These are phyloP conservation scores for Phycodurus eques DNA, from an alignment of 2,113 vertebrate species.

Conservation along the genomic window DNA sequence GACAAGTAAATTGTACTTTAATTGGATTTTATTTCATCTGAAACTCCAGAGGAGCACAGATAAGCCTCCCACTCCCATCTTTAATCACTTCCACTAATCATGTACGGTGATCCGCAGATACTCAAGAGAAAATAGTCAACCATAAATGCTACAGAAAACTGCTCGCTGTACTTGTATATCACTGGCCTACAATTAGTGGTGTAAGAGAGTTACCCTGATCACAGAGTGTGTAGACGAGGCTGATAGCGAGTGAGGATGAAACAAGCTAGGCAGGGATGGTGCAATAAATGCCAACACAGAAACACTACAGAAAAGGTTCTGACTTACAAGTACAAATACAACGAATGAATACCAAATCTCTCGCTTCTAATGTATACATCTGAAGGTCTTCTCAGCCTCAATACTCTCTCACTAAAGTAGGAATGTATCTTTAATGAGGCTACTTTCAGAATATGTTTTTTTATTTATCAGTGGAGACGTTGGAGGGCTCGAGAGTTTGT, in stretches of 20 bases:
- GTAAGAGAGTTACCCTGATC: conserved; percentile 47
- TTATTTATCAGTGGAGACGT: not conserved
- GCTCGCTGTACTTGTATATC: conserved; percentile 34
- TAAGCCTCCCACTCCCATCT: conserved; percentile 1
- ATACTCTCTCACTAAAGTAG: not conserved
- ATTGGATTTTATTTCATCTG: conserved; percentile 2
- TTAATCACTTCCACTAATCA: conserved; percentile 3
- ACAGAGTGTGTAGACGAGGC: conserved; percentile 48
- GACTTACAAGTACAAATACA: not conserved
- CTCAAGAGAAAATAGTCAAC: conserved; percentile 29
- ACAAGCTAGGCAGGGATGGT: conserved; percentile 2
- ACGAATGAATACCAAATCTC: not conserved
- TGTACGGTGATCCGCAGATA: conserved; percentile 29
- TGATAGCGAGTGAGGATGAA: conserved; percentile 48
- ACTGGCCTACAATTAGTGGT: conserved; percentile 14
- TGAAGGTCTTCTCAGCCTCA: not conserved
- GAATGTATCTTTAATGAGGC: conserved; percentile 11
- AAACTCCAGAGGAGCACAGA: conserved; percentile 40
- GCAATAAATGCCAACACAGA: conserved; percentile 4
- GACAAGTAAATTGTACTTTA: not conserved
- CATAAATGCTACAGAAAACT: conserved; percentile 25
- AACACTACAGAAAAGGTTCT: not conserved
- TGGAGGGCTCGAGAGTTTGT: not conserved
- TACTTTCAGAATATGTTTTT: conserved; percentile 10
- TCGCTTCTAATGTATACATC: not conserved